Evolutionary conservation across 1,140 invertebrate genomes (phyloP).

Genomic region (Drosophila nebulosa): DNA sequence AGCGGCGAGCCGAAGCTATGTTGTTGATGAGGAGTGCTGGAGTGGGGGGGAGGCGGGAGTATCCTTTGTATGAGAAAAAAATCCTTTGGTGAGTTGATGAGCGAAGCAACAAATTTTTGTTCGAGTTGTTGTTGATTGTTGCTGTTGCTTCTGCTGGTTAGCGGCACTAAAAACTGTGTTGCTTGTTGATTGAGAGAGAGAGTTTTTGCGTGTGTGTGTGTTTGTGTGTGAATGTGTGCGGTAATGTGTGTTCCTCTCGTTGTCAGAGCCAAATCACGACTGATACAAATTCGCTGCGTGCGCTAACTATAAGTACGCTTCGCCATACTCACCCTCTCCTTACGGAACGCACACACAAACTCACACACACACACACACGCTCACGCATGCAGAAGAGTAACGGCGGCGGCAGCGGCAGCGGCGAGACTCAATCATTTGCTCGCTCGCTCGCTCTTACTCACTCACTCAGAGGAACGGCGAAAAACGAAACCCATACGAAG

Average conservation of each 20-base stretch:
- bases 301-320: constrained; percentile 77
- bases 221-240: background rate
- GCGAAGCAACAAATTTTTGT: constrained; percentile 59
- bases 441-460: constrained; percentile 49
- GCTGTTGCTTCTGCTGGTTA: too few relatives aligned
- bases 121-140: constrained; percentile 27
- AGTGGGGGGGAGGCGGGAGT: constrained; percentile 11
- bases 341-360: background rate
- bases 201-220: background rate
- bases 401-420: too few relatives aligned
- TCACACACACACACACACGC: constrained; percentile 2
- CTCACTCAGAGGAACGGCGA: constrained; percentile 38
- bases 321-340: constrained; percentile 54
- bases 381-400: constrained; percentile 7
- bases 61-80: constrained; percentile 42
- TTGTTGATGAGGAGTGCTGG: too few relatives aligned
- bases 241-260: constrained; percentile 62
- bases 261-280: constrained; percentile 78
- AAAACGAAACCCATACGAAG: constrained; percentile 40
- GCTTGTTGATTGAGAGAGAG: constrained; percentile 1
- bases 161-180: constrained; percentile 48
- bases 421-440: constrained; percentile 48
- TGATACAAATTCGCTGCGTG: constrained; percentile 79
- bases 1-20: background rate
- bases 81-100: constrained; percentile 39